Base-by-base conservation (phyloP, 1,140 invertebrate species). In the Drosophila melanogaster region DNA sequence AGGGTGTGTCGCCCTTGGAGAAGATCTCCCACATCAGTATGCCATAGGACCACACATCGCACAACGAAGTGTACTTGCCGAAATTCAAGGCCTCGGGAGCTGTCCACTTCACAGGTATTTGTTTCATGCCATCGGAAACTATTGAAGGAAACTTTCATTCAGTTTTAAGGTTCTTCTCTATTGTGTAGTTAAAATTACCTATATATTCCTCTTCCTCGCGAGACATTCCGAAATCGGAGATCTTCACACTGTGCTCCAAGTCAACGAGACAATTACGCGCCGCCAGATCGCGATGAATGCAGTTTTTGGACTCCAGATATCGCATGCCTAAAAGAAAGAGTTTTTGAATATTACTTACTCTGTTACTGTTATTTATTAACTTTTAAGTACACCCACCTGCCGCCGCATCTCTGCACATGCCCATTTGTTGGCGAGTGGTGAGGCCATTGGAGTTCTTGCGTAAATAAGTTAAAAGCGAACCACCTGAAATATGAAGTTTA, bases 11-110 rank as follows among this genome's bases (percentile, higher is more conserved):
- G 10, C 98, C 98, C 92, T 96, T 95, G 0, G 97, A 97, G 93
- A 99, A 99, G 87, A 99, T 97, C 93, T 99, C 98, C 98, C 98
- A 99, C 94, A 97, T 96, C 40, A 99, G 93, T 66, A 99, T 96
- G 17, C 98, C 98, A 92, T 98, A 99, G 89, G 97, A 98, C 98
- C 98, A 99, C n/a, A 99, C 97, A 93, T 99, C 98, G 93, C 98
- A 99, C 3, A 99, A 92, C 0, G 97, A 97, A n/a, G 98, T 99
- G 92, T 99, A 99, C 89, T 93, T 94, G 96, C 97, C 98, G 93
- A 98, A 99, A 93, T 99, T 98, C 14, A 99, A 93, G 22, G 98
- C 98, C 93, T 99, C 98, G 3, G 98, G 98, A 3, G 98, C 98
- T 1, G 98, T 99, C 98, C 98, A 99, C 92, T 99, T 99, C 47